phyloP scores from a whole-genome alignment of 2,888 invertebrate genomes.

The Strigamia crassipes region DNA sequence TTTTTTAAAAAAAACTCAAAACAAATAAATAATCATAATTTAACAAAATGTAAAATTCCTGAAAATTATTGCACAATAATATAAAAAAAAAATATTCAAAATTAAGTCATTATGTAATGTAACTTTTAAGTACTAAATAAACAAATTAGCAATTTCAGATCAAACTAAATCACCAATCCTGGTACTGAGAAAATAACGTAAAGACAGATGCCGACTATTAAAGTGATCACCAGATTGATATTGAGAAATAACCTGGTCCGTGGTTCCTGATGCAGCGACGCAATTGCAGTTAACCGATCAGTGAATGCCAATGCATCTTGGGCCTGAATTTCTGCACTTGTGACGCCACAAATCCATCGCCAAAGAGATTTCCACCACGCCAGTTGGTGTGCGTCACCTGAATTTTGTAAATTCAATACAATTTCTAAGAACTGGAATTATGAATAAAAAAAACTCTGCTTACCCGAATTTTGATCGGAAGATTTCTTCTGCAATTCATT shows the following conservation, averaged over 20 bases:
- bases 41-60: too few relatives aligned
- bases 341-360: conserved; percentile 49
- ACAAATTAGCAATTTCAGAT: too few relatives aligned
- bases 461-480: not conserved
- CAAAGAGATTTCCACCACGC: not conserved
- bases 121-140: too few relatives aligned
- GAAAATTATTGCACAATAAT: too few relatives aligned
- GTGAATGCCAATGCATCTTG: conserved; percentile 48
- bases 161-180: not conserved
- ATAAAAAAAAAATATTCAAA: too few relatives aligned
- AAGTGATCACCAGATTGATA: conserved; percentile 52
- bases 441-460: too few relatives aligned
- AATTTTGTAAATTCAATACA: not conserved
- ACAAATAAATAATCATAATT: conserved; percentile 12
- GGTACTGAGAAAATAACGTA: conserved; percentile 53
- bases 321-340: conserved; percentile 25
- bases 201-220: conserved; percentile 52
- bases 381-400: not conserved
- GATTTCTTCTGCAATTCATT: not conserved
- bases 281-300: conserved; percentile 49
- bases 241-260: conserved; percentile 51
- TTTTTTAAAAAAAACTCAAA: not conserved
- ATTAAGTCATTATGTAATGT: too few relatives aligned
- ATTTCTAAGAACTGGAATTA: too few relatives aligned
- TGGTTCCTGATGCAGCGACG: conserved; percentile 50